phyloP scores from a whole-genome alignment of 2,797 vertebrate species.

The Pteronotus mesoamericanus region DNA sequence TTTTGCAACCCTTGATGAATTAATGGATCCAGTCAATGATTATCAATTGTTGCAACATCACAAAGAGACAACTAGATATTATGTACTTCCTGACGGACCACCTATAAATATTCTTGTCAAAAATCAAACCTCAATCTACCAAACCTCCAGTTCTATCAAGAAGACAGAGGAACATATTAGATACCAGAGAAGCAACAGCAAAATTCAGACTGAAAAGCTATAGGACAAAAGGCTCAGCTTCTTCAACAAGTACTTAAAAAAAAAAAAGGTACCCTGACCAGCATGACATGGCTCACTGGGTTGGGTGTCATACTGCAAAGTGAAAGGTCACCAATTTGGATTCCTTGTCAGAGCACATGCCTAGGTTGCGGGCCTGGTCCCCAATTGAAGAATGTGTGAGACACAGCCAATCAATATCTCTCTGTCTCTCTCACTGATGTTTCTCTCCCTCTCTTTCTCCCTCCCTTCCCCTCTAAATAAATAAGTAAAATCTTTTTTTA shows the following conservation, averaged over 20 bases:
- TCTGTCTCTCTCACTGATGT: background rate
- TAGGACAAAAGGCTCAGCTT: background rate
- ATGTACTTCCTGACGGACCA: background rate
- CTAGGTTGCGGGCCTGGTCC: too few relatives aligned
- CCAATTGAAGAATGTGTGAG: too few relatives aligned
- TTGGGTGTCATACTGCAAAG: accelerated
- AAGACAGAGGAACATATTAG: background rate
- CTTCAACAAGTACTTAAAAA: background rate
- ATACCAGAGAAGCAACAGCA: background rate
- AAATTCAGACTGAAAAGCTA: background rate
- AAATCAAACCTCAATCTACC: background rate
- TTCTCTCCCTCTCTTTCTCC: background rate
- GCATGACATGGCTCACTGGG: background rate
- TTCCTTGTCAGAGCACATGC: background rate
- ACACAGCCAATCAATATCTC: background rate
- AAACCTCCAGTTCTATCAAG: background rate
- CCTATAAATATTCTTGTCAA: background rate
- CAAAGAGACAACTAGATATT: background rate
- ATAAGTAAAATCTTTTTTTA: too few relatives aligned
- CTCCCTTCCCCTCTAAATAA: background rate
- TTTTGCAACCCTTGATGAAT: background rate
- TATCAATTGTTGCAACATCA: background rate
- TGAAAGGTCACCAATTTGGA: background rate
- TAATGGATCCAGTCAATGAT: background rate
- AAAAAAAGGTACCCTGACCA: background rate